Base-by-base conservation (phyloP, 2,797 vertebrate species). In the Molossus alvarezi region DNA sequence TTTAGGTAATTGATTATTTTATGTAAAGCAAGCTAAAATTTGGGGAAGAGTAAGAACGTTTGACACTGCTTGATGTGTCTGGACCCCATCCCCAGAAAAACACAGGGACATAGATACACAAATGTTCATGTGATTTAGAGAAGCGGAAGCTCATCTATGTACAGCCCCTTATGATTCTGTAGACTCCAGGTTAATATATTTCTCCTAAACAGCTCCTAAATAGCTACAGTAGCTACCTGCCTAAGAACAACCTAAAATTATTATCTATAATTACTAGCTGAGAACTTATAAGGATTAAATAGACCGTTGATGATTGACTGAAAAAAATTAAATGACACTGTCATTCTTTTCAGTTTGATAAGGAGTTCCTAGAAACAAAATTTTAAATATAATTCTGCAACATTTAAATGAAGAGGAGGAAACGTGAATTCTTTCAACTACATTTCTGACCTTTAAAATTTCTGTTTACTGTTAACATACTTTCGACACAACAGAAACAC, bases 401-500 rank as follows among this genome's bases (percentile, higher is more conserved):
- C 81, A 51, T 86, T 65, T 85, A 77, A 37, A 37, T 67, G 55
- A 12, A 67, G 9, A 92, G 17, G 29, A 73, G 71, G 8, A 82
- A 88, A 33, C 2, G 0, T 25, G 53, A 41, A 83, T 83, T 62
- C 12, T 72, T 95, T 95, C 20, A 57, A 29, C 9, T 58, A 58
- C 14, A 83, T 64, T 77, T 93, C 15, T 91, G 21, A 89, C 77
- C 5, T 88, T 75, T 93, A 71, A 72, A 84, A 83, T 94, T 92
- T 96, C 57, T 75, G 18, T 94, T 96, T 86, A 91, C 55, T 91
- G 51, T n/a, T 77, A 79, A 86, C 29, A 17, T 48, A 77, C 37
- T 93, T 91, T 91, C 86, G 48, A 71, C 21, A 55, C 95, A 89
- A 82, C 8, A 64, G 62, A 88, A 90, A 51, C 29, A 71, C 0